Percentiles rank a stretch among this genome's conserved stretches.
phyloP scores from a whole-genome alignment of 2,888 invertebrate species.

The Slavum lentiscoides region DNA sequence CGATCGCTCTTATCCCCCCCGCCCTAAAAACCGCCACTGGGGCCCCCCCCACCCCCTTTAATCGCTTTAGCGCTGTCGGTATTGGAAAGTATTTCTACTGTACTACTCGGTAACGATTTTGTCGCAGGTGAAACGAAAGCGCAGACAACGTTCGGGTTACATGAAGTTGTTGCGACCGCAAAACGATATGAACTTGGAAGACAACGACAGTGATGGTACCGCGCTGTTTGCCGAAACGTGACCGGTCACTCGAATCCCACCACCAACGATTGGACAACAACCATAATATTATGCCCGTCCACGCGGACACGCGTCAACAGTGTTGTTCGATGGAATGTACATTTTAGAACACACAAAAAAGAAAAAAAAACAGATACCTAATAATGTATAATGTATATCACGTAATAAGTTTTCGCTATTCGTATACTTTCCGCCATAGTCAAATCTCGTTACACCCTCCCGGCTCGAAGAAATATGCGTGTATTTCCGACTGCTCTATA shows the following conservation, averaged over 20 bases:
- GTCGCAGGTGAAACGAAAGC: constrained; percentile 56
- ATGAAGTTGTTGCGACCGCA: constrained; percentile 57
- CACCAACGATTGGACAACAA: not conserved
- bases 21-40: no score
- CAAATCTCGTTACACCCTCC: not conserved
- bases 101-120: not conserved
- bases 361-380: not conserved
- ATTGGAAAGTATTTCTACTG: no score
- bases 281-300: not conserved
- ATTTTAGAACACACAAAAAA: not conserved
- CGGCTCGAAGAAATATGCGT: not conserved
- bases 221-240: constrained; percentile 57
- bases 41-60: no score
- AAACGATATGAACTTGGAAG: constrained; percentile 55
- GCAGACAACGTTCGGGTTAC: constrained; percentile 56
- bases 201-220: constrained; percentile 56
- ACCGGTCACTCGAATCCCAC: constrained; percentile 29
- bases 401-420: no score
- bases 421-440: not conserved
- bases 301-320: not conserved
- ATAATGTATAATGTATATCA: not conserved
- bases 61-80: no score
- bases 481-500: no score
- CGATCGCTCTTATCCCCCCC: no score
- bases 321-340: not conserved